phyloP scores from a whole-genome alignment of 2,113 vertebrate genomes.

The Cochlearius cochlearius region DNA sequence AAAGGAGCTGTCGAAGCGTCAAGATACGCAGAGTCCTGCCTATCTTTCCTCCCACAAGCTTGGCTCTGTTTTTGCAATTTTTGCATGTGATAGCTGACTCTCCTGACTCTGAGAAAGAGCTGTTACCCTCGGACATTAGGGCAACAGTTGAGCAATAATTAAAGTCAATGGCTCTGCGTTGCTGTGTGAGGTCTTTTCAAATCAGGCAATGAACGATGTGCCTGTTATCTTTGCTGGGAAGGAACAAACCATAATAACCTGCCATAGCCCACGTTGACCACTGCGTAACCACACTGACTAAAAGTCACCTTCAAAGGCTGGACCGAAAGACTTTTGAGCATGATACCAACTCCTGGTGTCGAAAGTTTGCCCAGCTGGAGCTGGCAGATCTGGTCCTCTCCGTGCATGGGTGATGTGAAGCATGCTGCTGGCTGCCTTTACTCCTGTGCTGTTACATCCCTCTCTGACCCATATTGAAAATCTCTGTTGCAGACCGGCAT shows the following conservation, averaged over 20 bases:
- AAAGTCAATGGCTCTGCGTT: background rate
- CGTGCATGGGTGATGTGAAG: background rate
- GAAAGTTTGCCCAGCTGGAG: background rate
- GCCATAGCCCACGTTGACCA: accelerated
- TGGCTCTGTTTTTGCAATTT: background rate
- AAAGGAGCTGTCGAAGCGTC: background rate
- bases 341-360: background rate
- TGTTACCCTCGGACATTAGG: background rate
- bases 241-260: background rate
- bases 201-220: background rate
- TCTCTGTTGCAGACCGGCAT: background rate
- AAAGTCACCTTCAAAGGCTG: background rate
- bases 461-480: background rate
- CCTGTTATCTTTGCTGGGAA: background rate
- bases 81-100: background rate
- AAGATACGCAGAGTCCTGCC: background rate
- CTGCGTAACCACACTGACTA: background rate
- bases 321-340: background rate
- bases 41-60: background rate
- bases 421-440: background rate
- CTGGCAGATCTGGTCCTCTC: background rate
- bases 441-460: background rate
- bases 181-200: background rate
- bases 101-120: background rate
- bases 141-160: background rate